These are phyloP conservation scores for Bothrops jararaca DNA, from an alignment of 2,113 vertebrate species.

Conservation along the genomic window DNA sequence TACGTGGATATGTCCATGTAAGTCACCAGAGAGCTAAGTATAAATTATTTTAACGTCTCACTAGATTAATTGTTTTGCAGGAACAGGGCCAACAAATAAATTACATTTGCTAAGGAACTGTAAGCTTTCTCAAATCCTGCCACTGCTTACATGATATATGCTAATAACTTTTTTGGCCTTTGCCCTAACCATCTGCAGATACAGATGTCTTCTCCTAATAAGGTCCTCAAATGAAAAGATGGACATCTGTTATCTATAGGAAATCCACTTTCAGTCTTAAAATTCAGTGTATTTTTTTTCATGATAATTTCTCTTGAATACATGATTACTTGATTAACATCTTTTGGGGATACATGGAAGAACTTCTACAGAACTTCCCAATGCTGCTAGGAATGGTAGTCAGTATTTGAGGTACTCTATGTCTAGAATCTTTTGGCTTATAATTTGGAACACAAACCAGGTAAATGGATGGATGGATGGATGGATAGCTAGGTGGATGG, in stretches of 20 bases:
- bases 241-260: slow-evolving; percentile 46
- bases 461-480: background rate
- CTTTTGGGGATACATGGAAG: slow-evolving; percentile 25
- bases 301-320: slow-evolving; percentile 28
- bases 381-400: background rate
- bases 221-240: slow-evolving; percentile 45
- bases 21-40: background rate
- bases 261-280: background rate
- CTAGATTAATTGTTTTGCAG: background rate
- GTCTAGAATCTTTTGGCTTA: background rate
- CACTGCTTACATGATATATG: slow-evolving; percentile 10
- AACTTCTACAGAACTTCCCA: background rate
- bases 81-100: background rate
- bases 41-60: background rate
- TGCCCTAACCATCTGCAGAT: slow-evolving; percentile 38
- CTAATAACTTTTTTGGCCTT: slow-evolving; percentile 40
- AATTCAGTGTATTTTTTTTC: background rate
- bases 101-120: slow-evolving; percentile 32
- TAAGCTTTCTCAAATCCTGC: slow-evolving; percentile 19
- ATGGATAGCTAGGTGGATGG: background rate
- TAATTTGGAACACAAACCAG: background rate
- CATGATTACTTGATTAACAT: slow-evolving; percentile 35
- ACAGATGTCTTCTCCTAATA: slow-evolving; percentile 47
- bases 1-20: background rate
- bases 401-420: background rate